Conservation (phyloP, 2,888 invertebrate genomes). For the Oligia strigilis region DNA sequence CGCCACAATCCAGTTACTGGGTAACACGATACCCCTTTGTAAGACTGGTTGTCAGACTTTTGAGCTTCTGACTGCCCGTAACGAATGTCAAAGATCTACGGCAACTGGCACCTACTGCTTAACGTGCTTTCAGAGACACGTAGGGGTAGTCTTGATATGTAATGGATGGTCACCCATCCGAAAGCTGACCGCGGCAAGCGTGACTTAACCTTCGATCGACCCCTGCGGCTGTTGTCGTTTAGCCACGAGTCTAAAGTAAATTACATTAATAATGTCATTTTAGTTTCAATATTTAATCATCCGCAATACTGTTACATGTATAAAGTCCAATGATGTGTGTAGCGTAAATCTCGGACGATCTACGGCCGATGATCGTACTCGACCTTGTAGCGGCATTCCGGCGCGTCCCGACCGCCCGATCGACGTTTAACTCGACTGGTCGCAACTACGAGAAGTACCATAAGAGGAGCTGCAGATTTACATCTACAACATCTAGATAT, state of each 20-base stretch:
- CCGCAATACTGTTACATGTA: conserved; percentile 22
- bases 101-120: not conserved
- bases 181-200: not conserved
- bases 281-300: conserved; percentile 25
- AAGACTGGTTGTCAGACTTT: not conserved
- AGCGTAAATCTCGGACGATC: conserved; percentile 76
- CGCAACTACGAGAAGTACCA: conserved; percentile 37
- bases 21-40: not conserved
- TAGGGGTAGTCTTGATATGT: not conserved
- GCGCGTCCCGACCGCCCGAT: conserved; percentile 52
- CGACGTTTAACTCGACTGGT: conserved; percentile 54
- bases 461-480: conserved; percentile 34
- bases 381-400: conserved; percentile 87
- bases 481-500: conserved; percentile 1
- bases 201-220: not conserved
- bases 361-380: conserved; percentile 85
- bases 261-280: not conserved
- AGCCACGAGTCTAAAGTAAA: not conserved
- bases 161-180: not conserved
- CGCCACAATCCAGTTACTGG: not conserved
- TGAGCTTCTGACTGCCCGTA: not conserved
- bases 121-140: not conserved
- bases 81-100: not conserved
- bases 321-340: conserved; percentile 50
- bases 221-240: not conserved